Conservation (phyloP, 2,113 vertebrate species). For the Oryctolagus cuniculus region DNA sequence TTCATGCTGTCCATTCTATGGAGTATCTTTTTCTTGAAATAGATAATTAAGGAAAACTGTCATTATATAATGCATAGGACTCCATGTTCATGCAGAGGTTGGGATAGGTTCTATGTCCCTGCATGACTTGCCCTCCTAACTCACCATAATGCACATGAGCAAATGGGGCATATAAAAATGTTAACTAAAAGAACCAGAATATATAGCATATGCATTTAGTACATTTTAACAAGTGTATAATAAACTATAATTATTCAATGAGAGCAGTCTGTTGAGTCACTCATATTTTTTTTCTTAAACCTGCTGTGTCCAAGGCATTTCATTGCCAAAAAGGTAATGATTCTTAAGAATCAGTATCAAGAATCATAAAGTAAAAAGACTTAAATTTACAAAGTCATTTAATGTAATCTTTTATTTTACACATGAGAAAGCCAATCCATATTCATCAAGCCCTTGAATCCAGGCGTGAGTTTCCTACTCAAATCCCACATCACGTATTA, state of each 20-base stretch:
- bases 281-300: background rate
- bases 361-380: background rate
- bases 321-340: background rate
- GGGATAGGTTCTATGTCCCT: background rate
- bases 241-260: background rate
- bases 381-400: background rate
- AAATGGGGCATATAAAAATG: background rate
- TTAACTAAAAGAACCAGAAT: background rate
- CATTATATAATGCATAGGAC: background rate
- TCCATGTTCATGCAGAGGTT: background rate
- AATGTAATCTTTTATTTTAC: conserved; percentile 26
- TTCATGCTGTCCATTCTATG: background rate
- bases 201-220: background rate
- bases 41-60: background rate
- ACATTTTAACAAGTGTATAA: background rate
- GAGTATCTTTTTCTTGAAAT: background rate
- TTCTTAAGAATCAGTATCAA: background rate
- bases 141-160: background rate
- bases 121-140: background rate
- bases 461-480: background rate
- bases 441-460: background rate
- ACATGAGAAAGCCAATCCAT: background rate
- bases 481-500: background rate
- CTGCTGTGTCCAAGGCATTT: background rate
- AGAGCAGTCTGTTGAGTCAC: background rate